These are phyloP conservation scores for Pristionchus mayeri DNA, from an alignment of 2,888 invertebrate species.

Conservation along the genomic window DNA sequence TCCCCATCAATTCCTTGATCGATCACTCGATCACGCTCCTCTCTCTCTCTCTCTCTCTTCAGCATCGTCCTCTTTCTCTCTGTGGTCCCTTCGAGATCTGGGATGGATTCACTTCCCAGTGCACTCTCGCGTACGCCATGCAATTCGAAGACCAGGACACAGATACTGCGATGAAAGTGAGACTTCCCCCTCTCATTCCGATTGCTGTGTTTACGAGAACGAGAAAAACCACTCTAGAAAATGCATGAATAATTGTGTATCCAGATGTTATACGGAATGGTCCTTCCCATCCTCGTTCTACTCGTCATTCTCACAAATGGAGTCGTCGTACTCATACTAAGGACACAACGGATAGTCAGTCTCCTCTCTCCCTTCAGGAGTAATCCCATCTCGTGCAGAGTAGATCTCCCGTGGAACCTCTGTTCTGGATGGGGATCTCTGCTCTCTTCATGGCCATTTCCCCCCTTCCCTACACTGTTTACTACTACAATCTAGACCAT, in stretches of 20 bases:
- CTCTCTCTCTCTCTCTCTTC: neutral
- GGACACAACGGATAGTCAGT: slow-evolving; percentile 9
- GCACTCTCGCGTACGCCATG: slow-evolving; percentile 60
- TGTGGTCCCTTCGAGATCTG: slow-evolving; percentile 53
- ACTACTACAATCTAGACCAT: slow-evolving; percentile 64
- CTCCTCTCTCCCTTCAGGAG: no score
- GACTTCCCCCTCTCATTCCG: no score
- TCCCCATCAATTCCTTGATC: neutral
- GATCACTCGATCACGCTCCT: neutral
- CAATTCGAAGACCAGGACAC: slow-evolving; percentile 63
- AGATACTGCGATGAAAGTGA: slow-evolving; percentile 11
- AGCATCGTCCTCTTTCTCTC: slow-evolving; percentile 10
- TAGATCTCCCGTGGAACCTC: slow-evolving; percentile 60
- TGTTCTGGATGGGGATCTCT: slow-evolving; percentile 65
- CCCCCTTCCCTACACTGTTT: slow-evolving; percentile 66
- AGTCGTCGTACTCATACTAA: neutral
- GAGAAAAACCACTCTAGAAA: no score
- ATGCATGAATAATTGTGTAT: neutral
- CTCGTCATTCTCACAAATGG: slow-evolving; percentile 24
- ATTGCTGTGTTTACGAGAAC: neutral
- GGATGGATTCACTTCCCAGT: slow-evolving; percentile 59
- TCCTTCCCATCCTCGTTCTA: slow-evolving; percentile 19
- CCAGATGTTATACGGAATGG: slow-evolving; percentile 9
- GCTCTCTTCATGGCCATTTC: slow-evolving; percentile 63
- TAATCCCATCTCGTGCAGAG: neutral